Evolutionary conservation across 2,888 invertebrate species (phyloP).

Genomic region (Orthosia incerta): DNA sequence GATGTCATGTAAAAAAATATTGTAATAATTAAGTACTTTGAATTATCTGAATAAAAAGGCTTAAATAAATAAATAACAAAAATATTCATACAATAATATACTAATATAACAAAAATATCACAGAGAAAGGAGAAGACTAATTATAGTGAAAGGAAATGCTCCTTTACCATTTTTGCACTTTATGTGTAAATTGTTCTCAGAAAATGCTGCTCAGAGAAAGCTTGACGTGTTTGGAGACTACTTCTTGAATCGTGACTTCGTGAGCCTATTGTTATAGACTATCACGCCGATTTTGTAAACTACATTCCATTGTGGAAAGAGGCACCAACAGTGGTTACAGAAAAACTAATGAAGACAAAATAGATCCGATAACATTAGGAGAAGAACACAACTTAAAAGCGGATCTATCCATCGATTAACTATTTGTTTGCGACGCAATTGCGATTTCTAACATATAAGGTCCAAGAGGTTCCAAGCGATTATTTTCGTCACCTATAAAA

Average conservation of each 20-base stretch:
- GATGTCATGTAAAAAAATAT: too few relatives aligned
- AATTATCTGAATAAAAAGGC: too few relatives aligned
- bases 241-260: constrained; percentile 34
- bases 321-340: neutral
- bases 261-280: constrained; percentile 21
- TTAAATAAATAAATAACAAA: too few relatives aligned
- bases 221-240: constrained; percentile 11
- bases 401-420: neutral
- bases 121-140: too few relatives aligned
- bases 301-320: neutral
- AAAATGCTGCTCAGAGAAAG: constrained; percentile 30
- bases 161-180: neutral
- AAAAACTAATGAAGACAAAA: neutral
- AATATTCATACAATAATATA: too few relatives aligned
- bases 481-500: neutral
- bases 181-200: constrained; percentile 7
- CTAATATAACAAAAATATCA: too few relatives aligned
- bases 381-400: neutral
- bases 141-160: too few relatives aligned
- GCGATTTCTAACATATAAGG: too few relatives aligned
- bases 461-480: too few relatives aligned
- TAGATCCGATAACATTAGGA: neutral
- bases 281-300: constrained; percentile 15
- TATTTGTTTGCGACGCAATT: neutral
- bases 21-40: too few relatives aligned